Percentiles rank a stretch among this genome's conserved stretches.
Evolutionary conservation across 2,113 vertebrate genomes (phyloP).

Genomic region (Crotalus tigris): DNA sequence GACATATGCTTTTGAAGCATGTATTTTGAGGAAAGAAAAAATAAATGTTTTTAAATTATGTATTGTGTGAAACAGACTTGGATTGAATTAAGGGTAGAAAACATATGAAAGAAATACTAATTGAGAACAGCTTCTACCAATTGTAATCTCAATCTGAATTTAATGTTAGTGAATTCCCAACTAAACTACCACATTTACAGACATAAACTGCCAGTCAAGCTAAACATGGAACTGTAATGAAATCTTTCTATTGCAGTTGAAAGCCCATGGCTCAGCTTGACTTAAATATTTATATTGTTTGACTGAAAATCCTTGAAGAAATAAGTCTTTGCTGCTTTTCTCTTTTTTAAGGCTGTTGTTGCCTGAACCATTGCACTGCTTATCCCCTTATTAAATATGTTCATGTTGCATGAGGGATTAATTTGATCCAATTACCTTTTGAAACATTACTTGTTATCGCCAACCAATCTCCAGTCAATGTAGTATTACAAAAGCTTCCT

Average conservation of each 20-base stretch:
- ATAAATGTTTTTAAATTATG: not conserved
- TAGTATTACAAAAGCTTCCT: constrained; percentile 1
- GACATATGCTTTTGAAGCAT: not conserved
- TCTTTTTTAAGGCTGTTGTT: constrained; percentile 4
- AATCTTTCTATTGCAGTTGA: not conserved
- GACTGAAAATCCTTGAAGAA: constrained; percentile 1
- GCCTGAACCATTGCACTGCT: constrained; percentile 17
- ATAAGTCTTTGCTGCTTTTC: not conserved
- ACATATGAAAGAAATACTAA: too few species aligned
- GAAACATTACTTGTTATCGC: not conserved
- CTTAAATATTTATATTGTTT: not conserved
- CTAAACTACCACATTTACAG: constrained; percentile 2
- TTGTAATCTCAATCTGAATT: not conserved
- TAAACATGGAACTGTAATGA: not conserved
- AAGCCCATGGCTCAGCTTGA: not conserved
- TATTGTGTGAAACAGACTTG: not conserved
- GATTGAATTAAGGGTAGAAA: not conserved
- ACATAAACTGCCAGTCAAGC: not conserved
- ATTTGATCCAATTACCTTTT: constrained; percentile 24
- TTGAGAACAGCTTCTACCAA: not conserved
- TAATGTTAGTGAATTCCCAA: not conserved
- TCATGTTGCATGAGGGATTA: not conserved
- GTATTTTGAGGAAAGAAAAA: not conserved
- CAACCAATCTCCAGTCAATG: constrained; percentile 22
- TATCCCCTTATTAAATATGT: not conserved